A percentile compares a stretch with the other conserved stretches of the same genome.
These are phyloP conservation scores for Euphonia xanthogaster DNA, from an alignment of 2,797 vertebrate genomes.

Conservation along the genomic window DNA sequence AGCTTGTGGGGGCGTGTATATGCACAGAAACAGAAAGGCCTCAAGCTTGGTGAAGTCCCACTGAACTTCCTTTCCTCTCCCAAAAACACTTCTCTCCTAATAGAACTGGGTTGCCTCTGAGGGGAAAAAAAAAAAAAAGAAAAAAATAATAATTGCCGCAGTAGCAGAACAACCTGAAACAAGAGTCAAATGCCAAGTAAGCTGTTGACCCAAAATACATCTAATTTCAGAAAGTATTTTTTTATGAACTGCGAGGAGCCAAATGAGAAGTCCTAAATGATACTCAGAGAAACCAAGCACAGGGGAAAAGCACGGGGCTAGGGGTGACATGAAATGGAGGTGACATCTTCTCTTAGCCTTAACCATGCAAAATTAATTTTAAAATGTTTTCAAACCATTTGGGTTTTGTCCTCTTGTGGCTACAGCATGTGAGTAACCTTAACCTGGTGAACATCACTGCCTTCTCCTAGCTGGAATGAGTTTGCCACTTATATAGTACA, in stretches of 20 bases:
- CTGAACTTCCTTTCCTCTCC: neutral
- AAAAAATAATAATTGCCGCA: neutral
- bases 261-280: neutral
- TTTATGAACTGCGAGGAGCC: neutral
- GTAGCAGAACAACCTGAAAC: neutral
- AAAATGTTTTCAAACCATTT: neutral
- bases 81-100: neutral
- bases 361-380: neutral
- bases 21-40: neutral
- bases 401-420: neutral
- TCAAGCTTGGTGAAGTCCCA: neutral
- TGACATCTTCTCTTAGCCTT: neutral
- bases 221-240: neutral
- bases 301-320: neutral
- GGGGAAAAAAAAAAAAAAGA: neutral
- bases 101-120: neutral
- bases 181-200: neutral
- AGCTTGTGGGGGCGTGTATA: neutral
- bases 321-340: neutral
- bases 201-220: neutral
- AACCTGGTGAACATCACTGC: neutral
- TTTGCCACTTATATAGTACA: neutral
- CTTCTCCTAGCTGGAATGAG: neutral
- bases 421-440: neutral
- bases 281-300: neutral